These are phyloP conservation scores for Bufo gargarizans DNA, from an alignment of 2,113 vertebrate species.

Conservation along the genomic window DNA sequence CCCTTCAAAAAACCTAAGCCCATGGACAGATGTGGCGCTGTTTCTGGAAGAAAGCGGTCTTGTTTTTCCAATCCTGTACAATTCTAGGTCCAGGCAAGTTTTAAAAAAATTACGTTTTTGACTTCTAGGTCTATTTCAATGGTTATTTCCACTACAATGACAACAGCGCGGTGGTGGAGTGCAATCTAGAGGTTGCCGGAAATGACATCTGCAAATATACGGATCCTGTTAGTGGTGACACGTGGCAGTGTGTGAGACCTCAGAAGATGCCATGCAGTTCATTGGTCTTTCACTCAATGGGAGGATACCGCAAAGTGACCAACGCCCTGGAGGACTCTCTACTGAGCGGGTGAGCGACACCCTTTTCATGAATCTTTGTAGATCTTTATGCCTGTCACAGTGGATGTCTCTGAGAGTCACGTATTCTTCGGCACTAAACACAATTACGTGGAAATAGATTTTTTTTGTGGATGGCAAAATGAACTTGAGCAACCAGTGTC, in stretches of 20 bases:
- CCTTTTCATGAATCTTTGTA: neutral
- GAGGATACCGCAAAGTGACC: conserved; percentile 31
- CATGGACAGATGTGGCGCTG: neutral
- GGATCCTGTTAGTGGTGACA: conserved; percentile 5
- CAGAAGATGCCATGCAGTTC: conserved; percentile 13
- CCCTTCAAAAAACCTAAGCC: no score
- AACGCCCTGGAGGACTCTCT: conserved; percentile 13
- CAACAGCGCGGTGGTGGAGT: neutral
- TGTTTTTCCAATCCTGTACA: neutral
- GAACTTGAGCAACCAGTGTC: neutral
- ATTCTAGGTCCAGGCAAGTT: neutral
- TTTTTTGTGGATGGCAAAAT: no score
- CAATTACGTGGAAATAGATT: neutral
- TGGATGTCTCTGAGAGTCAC: neutral
- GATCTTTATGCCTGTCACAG: neutral
- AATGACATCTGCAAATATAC: neutral
- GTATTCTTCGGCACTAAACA: neutral
- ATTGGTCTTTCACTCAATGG: conserved; percentile 12
- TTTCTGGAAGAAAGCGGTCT: neutral
- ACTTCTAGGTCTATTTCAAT: conserved; percentile 28
- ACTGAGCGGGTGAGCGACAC: conserved; percentile 2
- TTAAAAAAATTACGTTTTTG: neutral
- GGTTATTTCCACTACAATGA: conserved; percentile 13
- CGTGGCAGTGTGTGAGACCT: conserved; percentile 32
- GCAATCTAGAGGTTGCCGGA: neutral